These are phyloP conservation scores for Bergia puertoricense DNA, from an alignment of 92 coral and sea anemone genomes.

Conservation along the genomic window DNA sequence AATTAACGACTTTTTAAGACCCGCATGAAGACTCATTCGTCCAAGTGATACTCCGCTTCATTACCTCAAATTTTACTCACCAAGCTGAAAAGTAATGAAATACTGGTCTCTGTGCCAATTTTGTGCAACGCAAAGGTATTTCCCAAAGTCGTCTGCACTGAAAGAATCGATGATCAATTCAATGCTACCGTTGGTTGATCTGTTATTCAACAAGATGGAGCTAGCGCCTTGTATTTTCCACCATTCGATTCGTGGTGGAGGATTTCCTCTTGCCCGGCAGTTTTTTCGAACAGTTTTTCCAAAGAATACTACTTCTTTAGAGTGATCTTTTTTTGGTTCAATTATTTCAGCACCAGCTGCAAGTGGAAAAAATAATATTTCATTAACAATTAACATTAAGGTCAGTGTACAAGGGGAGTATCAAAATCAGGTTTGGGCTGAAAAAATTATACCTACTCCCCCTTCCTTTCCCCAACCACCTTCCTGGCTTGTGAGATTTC, in stretches of 20 bases:
- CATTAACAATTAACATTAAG: no score
- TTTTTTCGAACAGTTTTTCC: slow-evolving; percentile 43
- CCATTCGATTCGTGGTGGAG: slow-evolving; percentile 66
- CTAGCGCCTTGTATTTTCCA: slow-evolving; percentile 29
- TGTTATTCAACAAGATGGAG: not conserved
- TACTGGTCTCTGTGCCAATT: slow-evolving; percentile 44
- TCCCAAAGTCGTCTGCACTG: slow-evolving; percentile 52
- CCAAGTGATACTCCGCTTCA: no score
- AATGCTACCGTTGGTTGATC: slow-evolving; percentile 29
- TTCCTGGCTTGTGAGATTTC: no score
- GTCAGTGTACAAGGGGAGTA: no score
- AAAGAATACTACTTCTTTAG: not conserved
- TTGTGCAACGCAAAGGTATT: slow-evolving; percentile 65
- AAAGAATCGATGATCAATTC: slow-evolving; percentile 36
- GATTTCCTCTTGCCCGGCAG: slow-evolving; percentile 73
- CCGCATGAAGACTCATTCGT: no score
- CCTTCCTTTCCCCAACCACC: no score
- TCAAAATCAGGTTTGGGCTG: no score
- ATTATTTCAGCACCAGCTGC: slow-evolving; percentile 26
- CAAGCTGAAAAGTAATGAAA: slow-evolving; percentile 10
- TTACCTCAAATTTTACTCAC: not conserved
- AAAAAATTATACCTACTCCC: no score
- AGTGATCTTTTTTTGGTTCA: not conserved
- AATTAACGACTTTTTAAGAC: not conserved
- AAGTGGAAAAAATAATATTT: not conserved